Evolutionary conservation across 2,888 invertebrate genomes (phyloP).

Genomic region (Allolobophora icterica): DNA sequence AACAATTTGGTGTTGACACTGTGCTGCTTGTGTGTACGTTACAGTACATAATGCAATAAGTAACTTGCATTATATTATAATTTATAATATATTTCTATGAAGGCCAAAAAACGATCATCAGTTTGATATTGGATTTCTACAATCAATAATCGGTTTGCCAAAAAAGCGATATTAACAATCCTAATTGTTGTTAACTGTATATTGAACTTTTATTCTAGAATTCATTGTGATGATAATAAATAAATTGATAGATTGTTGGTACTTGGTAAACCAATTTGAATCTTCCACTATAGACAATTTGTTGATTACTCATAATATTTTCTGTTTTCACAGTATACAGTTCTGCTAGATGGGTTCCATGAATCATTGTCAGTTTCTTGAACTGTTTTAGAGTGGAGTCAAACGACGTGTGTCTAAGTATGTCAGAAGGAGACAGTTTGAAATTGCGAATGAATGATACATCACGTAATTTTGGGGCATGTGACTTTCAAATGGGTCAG

Average conservation of each 20-base stretch:
- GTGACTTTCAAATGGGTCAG: constrained; percentile 18
- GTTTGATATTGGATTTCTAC: no score
- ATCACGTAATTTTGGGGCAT: background rate
- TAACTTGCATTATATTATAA: no score
- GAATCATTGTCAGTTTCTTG: background rate
- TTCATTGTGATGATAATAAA: background rate
- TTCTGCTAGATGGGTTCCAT: background rate
- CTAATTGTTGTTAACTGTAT: background rate
- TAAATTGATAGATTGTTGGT: background rate
- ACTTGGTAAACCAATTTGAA: background rate
- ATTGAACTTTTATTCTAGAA: background rate
- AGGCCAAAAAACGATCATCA: no score
- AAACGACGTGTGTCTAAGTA: background rate
- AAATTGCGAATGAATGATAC: background rate
- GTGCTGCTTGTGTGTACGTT: no score
- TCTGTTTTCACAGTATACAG: background rate
- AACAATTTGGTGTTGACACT: no score
- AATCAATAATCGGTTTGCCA: no score
- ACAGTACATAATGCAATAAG: no score
- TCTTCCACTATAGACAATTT: no score
- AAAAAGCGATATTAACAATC: no score
- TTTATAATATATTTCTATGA: no score
- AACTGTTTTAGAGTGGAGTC: background rate
- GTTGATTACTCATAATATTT: background rate
- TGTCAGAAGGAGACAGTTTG: background rate